These are phyloP conservation scores for Volucella zonaria DNA, from an alignment of 2,888 invertebrate species.

Conservation along the genomic window DNA sequence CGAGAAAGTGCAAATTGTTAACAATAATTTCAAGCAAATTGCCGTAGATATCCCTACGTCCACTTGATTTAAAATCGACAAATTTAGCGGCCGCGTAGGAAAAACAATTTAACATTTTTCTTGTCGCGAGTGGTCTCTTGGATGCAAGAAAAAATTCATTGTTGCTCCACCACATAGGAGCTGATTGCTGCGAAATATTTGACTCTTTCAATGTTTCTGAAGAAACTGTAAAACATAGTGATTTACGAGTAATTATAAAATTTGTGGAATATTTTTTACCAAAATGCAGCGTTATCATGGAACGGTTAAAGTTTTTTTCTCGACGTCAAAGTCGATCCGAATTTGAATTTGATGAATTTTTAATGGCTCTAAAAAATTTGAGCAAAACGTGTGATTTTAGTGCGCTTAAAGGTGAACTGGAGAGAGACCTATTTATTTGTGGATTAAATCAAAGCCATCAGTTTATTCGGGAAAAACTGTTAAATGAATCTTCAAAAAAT, in stretches of 20 bases:
- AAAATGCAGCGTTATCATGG: not conserved
- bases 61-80: no score
- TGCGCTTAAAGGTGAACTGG: not conserved
- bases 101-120: no score
- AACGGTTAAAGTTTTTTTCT: no score
- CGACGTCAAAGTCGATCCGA: slow-evolving; percentile 7
- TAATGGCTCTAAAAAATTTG: not conserved
- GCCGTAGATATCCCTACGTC: not conserved
- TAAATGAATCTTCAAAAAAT: not conserved
- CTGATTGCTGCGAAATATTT: no score
- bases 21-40: slow-evolving; percentile 18
- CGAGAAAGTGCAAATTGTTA: slow-evolving; percentile 11
- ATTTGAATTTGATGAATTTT: slow-evolving; percentile 12
- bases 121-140: no score
- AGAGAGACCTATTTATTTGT: slow-evolving; percentile 5
- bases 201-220: no score
- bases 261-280: slow-evolving; percentile 7
- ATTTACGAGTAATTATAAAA: no score
- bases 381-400: not conserved
- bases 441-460: slow-evolving; percentile 3
- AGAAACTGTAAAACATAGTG: no score
- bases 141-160: no score
- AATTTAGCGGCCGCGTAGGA: no score
- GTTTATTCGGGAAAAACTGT: not conserved
- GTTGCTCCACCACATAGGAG: not conserved